These are phyloP conservation scores for Megalopta genalis DNA, from an alignment of 1,140 invertebrate species.

Conservation along the genomic window DNA sequence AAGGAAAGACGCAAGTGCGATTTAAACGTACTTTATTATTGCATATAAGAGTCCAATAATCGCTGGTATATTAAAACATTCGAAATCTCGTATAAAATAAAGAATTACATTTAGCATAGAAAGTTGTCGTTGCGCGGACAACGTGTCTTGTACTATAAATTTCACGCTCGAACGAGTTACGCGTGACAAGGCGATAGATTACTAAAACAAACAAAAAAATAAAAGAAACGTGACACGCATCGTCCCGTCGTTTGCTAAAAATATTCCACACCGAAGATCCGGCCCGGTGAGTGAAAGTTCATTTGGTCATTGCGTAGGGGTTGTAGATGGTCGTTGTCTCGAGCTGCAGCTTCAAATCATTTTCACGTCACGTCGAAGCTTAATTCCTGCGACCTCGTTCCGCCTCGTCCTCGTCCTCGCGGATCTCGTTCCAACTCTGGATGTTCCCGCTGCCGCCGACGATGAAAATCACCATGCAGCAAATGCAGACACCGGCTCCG, in stretches of 20 bases:
- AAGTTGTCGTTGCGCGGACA: background rate
- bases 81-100: constrained; percentile 9
- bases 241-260: background rate
- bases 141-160: background rate
- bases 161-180: background rate
- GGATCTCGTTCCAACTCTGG: constrained; percentile 77
- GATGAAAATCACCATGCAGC: constrained; percentile 80
- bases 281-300: background rate
- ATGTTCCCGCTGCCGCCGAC: constrained; percentile 78
- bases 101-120: constrained; percentile 2
- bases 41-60: background rate
- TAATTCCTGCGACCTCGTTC: background rate
- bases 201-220: constrained; percentile 28
- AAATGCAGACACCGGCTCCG: constrained; percentile 79
- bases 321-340: too few species aligned
- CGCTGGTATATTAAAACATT: background rate
- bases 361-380: background rate
- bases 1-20: background rate
- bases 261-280: background rate
- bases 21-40: constrained; percentile 27
- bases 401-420: background rate
- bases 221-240: background rate
- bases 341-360: too few species aligned
- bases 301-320: too few species aligned
- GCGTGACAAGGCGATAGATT: background rate